Evolutionary conservation across 2,113 vertebrate species (phyloP), one percentile per base, ranked within the genome.

Genomic region (Clarias batrachus): DNA sequence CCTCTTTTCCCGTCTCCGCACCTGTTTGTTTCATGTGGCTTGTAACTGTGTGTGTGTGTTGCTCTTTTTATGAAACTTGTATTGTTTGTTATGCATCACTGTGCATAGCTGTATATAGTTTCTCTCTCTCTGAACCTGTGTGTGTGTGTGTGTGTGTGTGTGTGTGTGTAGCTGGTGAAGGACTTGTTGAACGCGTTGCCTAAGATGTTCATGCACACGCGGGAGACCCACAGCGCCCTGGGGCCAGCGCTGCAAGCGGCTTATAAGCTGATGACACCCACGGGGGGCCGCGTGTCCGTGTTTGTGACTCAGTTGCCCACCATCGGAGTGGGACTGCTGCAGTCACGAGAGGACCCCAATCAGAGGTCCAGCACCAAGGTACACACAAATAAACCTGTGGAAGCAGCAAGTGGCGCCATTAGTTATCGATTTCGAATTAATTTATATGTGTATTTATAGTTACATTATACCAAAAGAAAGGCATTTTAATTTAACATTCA

Each of bases 291-390:
- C 0, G 93, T 99, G 89, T 96, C 97, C 6, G 97, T 99, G 65
- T 99, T 99, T 92, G 97, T 99, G 92, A 98, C 96, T 33, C 97
- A 99, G 94, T 94, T 99, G 81, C 97, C 98, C 0, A 97, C 96
- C 25, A 88, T 99, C 88, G 98, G 98, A 0, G 95, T 96, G 0
- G 98, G 98, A 1, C 93, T 93, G 62, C 92, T 99, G 91, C 96
- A 97, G 88, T 98, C 97, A 7, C 94, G 98, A 91, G 98, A 99
- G 91, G 98, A 99, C 92, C 98, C 97, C 83, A 99, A 98, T 93
- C 97, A 97, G 91, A 96, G 97, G 86, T 97, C 97, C 2, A 97
- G 96, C 93, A 95, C 94, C 33, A 99, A 99, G 97, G 98, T 98
- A 93, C 13, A 30, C 4, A 2, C 66, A 21, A 12, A 12, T 27